Conservation (phyloP, 1,140 invertebrate genomes). For the Doryteuthis pealeii region DNA sequence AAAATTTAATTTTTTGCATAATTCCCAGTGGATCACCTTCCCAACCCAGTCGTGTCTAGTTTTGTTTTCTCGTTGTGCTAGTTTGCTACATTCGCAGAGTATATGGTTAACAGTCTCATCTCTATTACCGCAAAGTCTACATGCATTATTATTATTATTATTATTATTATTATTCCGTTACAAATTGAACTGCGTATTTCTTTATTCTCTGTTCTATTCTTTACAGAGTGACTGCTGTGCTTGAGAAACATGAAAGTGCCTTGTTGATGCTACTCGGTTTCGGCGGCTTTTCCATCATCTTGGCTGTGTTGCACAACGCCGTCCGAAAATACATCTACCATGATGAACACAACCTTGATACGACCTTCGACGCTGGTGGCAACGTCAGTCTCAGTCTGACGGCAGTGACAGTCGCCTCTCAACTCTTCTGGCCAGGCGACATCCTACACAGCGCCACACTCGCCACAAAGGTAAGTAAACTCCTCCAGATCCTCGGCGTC, state of each 20-base stretch:
- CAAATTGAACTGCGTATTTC: neutral
- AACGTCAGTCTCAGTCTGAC: constrained; percentile 52
- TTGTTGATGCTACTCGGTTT: constrained; percentile 53
- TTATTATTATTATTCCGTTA: too few relatives aligned
- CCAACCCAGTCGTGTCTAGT: too few relatives aligned
- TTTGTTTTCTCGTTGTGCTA: too few relatives aligned
- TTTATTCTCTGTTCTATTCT: neutral
- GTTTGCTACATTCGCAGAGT: too few relatives aligned
- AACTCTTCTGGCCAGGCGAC: constrained; percentile 53
- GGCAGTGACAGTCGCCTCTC: constrained; percentile 52
- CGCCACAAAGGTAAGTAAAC: constrained; percentile 45
- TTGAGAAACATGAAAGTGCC: constrained; percentile 46
- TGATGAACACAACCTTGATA: constrained; percentile 56
- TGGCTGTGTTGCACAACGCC: constrained; percentile 49
- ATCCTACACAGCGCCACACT: constrained; percentile 54
- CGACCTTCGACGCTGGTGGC: constrained; percentile 60
- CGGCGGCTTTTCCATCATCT: constrained; percentile 51
- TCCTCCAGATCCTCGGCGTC: neutral
- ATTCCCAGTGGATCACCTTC: too few relatives aligned
- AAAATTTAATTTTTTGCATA: too few relatives aligned
- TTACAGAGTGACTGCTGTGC: constrained; percentile 25
- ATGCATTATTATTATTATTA: too few relatives aligned
- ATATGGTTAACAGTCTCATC: too few relatives aligned
- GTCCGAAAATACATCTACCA: constrained; percentile 53
- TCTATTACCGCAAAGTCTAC: too few relatives aligned